Base-by-base conservation (phyloP, 2,797 vertebrate species). In the Manis javanica region DNA sequence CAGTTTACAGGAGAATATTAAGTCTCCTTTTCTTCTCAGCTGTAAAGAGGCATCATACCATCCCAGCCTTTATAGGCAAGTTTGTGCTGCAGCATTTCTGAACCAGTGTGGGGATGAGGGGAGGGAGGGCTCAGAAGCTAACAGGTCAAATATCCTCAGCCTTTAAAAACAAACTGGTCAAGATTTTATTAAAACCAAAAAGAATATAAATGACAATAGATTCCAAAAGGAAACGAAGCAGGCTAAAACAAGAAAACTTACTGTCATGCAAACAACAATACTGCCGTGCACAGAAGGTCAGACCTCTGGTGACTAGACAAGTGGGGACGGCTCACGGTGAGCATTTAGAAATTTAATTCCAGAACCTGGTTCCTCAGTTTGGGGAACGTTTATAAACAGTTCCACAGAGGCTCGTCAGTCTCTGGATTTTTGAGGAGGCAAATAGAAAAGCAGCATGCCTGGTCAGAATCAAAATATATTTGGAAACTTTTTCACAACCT, bases 231-330 rank as follows among this genome's bases (percentile, higher is more conserved):
- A 97, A 94, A 96, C 3, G 7, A 42, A 77, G 91, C 89, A 81
- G 13, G 8, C n/a, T 46, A 91, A 86, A 93, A 85, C 42, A 97
- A 95, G 87, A 75, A 39, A 63, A 89, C 96, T 34, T 83, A 98
- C 10, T 78, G 92, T 77, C 16, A 91, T 46, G 37, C 57, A 90
- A 29, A 87, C 63, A 81, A 77, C 57, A 92, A 37, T 0, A 55
- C 5, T 90, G 94, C 96, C 98, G 93, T 97, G 89, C 98, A 98
- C 34, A 89, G 92, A 53, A 95, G 53, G 66, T 55, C 87, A 92
- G 72, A 87, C 83, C 85, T 95, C 85, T 75, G 64, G 94, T 97
- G 97, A 97, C 96, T 96, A 93, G 96, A 98, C 84, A 97, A 96
- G 95, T 14, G 12, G 1, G 21, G 26, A 23, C 7, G 6, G 2